Conservation (phyloP, 1,140 invertebrate species). For the Drosophila rufa region DNA sequence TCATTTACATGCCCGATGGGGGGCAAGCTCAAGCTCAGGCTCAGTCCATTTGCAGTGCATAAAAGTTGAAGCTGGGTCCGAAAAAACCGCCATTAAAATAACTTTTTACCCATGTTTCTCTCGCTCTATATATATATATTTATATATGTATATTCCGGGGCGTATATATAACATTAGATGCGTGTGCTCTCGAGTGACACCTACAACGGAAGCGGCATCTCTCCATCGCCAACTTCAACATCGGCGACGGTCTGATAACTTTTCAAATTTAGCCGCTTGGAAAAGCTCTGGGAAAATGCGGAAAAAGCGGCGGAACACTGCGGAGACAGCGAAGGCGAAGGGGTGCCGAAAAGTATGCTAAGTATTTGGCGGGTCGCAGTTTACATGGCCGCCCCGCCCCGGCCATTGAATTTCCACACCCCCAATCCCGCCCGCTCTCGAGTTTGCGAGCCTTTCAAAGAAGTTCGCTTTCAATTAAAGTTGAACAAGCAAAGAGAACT, state of each 20-base stretch:
- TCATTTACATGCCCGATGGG: constrained; percentile 27
- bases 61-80: constrained; percentile 26
- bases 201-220: constrained; percentile 8
- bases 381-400: not conserved
- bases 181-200: constrained; percentile 16
- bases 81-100: constrained; percentile 68
- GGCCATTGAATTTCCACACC: not conserved
- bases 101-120: constrained; percentile 44
- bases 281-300: constrained; percentile 27
- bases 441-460: constrained; percentile 22
- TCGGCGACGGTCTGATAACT: constrained; percentile 49
- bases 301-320: constrained; percentile 2
- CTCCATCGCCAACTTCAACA: constrained; percentile 26
- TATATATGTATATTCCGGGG: not conserved
- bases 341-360: constrained; percentile 44
- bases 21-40: not conserved
- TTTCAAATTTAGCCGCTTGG: constrained; percentile 59
- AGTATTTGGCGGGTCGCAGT: constrained; percentile 25
- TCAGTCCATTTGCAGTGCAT: constrained; percentile 27
- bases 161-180: constrained; percentile 6
- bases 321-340: not conserved
- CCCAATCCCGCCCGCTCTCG: not conserved
- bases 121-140: not conserved
- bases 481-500: constrained; percentile 15
- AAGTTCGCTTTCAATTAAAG: constrained; percentile 48